phyloP scores from a whole-genome alignment of 2,888 invertebrate genomes.

The Dastarcus helophoroides region DNA sequence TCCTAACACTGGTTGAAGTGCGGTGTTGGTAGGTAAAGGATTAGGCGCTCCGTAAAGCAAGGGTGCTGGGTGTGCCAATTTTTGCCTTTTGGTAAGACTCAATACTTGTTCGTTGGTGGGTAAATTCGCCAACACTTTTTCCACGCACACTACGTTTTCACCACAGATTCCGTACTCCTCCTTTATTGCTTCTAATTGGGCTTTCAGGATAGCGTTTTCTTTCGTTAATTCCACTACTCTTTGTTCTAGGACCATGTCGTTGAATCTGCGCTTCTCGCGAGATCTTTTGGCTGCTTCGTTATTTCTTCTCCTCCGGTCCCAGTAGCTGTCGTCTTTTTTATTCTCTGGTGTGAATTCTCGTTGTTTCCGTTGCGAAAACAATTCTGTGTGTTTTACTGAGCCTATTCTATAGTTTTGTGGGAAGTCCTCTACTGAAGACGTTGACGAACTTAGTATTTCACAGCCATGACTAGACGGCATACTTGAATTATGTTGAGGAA shows the following conservation, averaged over 20 bases:
- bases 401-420: conserved; percentile 41
- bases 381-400: conserved; percentile 59
- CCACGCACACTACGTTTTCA: conserved; percentile 75
- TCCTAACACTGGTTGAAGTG: conserved; percentile 43
- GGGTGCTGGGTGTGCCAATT: conserved; percentile 37
- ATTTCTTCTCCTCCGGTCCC: conserved; percentile 91
- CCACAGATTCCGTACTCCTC: conserved; percentile 88
- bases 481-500: conserved; percentile 47
- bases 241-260: conserved; percentile 93
- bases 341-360: conserved; percentile 93
- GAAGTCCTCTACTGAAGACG: conserved; percentile 32
- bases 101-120: conserved; percentile 78
- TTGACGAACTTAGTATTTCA: conserved; percentile 33
- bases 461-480: conserved; percentile 38
- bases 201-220: conserved; percentile 89
- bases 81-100: conserved; percentile 68
- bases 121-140: conserved; percentile 76
- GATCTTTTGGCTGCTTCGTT: conserved; percentile 96
- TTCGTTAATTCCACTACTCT: conserved; percentile 88
- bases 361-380: conserved; percentile 85
- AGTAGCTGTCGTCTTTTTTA: conserved; percentile 94
- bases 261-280: conserved; percentile 90
- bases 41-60: conserved; percentile 46
- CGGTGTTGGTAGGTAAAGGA: conserved; percentile 49
- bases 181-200: conserved; percentile 84